phyloP scores from a whole-genome alignment of 2,113 vertebrate species.

The Oryzias curvinotus region DNA sequence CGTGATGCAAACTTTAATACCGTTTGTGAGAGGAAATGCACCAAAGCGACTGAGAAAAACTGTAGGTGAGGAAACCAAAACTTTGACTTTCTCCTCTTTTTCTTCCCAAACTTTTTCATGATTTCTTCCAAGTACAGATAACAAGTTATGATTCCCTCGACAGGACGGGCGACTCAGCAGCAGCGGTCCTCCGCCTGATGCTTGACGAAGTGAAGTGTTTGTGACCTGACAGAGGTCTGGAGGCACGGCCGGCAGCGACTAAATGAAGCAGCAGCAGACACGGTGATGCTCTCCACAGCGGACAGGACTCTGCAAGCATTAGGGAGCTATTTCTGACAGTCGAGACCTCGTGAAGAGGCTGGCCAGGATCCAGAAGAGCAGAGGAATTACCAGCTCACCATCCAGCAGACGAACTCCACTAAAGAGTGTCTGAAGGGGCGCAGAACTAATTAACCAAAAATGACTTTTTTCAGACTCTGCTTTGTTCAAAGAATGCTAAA shows the following conservation, averaged over 20 bases:
- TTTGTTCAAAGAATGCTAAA: too few species aligned
- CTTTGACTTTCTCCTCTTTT: too few species aligned
- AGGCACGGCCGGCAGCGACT: slow-evolving; percentile 27
- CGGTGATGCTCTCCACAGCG: slow-evolving; percentile 34
- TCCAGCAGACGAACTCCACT: slow-evolving; percentile 18
- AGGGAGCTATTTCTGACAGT: slow-evolving; percentile 54
- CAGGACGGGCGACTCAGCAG: slow-evolving; percentile 23
- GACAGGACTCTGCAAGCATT: slow-evolving; percentile 31
- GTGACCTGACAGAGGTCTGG: slow-evolving; percentile 45
- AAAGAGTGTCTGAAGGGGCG: slow-evolving; percentile 9
- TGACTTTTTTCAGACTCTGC: too few species aligned
- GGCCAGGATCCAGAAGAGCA: slow-evolving; percentile 15
- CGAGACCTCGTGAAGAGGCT: slow-evolving; percentile 30
- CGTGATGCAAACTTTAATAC: too few species aligned
- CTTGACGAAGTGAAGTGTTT: slow-evolving; percentile 53
- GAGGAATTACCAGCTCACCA: slow-evolving; percentile 50
- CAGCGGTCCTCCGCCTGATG: slow-evolving; percentile 29
- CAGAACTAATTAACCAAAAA: too few species aligned
- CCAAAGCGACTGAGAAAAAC: too few species aligned
- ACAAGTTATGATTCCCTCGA: slow-evolving; percentile 31
- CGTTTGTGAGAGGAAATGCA: too few species aligned
- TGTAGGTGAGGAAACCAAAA: too few species aligned
- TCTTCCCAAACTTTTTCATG: background rate
- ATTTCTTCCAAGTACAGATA: slow-evolving; percentile 15
- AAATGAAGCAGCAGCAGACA: slow-evolving; percentile 46